phyloP scores from a whole-genome alignment of 2,113 vertebrate genomes.

The Sarotherodon lohbergeri region DNA sequence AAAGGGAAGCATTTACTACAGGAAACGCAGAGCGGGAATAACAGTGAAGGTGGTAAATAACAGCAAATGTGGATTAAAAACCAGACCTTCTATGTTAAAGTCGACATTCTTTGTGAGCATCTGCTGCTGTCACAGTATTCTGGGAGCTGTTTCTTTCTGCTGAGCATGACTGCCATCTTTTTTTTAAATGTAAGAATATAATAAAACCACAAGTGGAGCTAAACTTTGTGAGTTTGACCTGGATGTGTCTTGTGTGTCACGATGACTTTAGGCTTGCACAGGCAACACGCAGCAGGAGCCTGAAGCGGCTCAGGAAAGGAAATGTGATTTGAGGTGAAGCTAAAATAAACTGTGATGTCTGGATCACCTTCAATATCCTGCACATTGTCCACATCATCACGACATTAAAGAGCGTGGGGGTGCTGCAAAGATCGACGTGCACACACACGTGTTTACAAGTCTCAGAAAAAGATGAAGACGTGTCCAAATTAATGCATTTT shows the following conservation, averaged over 20 bases:
- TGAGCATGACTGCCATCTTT: background rate
- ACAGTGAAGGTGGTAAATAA: background rate
- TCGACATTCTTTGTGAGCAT: background rate
- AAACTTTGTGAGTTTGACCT: slow-evolving; percentile 6
- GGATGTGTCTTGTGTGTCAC: slow-evolving; percentile 28
- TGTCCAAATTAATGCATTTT: background rate
- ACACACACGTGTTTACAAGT: background rate
- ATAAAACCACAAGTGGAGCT: background rate
- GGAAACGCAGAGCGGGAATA: background rate
- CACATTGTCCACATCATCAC: background rate
- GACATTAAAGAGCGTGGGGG: background rate
- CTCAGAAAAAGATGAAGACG: background rate
- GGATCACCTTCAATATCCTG: background rate
- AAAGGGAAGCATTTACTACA: background rate
- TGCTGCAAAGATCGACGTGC: background rate
- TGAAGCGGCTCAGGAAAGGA: background rate
- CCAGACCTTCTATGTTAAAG: background rate
- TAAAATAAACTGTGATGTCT: background rate
- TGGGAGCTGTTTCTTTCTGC: background rate
- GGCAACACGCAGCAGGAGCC: background rate
- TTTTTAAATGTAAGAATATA: background rate
- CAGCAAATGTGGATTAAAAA: background rate
- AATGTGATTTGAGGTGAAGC: background rate
- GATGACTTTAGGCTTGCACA: background rate
- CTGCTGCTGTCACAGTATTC: background rate